A percentile compares a stretch with the other conserved stretches of the same genome.
These are phyloP conservation scores for Electrophaes corylata DNA, from an alignment of 2,888 invertebrate genomes.

Conservation along the genomic window DNA sequence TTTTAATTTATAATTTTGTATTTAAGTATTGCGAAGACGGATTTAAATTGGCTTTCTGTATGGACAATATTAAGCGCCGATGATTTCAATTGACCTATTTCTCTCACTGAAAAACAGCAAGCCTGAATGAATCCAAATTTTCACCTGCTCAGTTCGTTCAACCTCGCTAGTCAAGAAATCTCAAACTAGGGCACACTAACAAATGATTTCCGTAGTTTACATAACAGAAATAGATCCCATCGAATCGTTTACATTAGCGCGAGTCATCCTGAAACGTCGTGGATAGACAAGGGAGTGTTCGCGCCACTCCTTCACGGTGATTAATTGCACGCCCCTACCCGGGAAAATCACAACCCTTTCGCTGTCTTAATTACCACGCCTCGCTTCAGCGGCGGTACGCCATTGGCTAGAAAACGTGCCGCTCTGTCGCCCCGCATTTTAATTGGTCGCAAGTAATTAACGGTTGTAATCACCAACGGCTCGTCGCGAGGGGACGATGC, in stretches of 20 bases:
- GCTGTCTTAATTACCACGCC: constrained; percentile 82
- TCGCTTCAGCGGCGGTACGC: constrained; percentile 69
- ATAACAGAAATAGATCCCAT: constrained; percentile 33
- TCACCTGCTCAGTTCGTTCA: constrained; percentile 6
- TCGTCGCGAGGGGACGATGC: constrained; percentile 69
- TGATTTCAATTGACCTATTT: constrained; percentile 6
- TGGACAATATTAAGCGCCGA: not conserved
- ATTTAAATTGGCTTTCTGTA: not conserved
- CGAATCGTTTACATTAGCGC: constrained; percentile 36
- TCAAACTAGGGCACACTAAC: constrained; percentile 26
- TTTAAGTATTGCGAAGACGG: too few relatives aligned
- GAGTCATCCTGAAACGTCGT: constrained; percentile 42
- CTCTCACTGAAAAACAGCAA: not conserved
- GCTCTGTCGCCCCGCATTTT: constrained; percentile 71
- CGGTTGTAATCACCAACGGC: constrained; percentile 78
- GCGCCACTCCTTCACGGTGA: constrained; percentile 64
- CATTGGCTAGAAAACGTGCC: constrained; percentile 64
- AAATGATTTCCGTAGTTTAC: constrained; percentile 31
- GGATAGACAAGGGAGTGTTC: constrained; percentile 55
- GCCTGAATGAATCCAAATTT: not conserved
- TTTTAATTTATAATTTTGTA: too few relatives aligned
- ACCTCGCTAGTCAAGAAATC: constrained; percentile 7
- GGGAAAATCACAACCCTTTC: constrained; percentile 83
- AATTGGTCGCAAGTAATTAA: constrained; percentile 82
- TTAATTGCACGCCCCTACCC: constrained; percentile 74